Evolutionary conservation across 2,888 invertebrate species (phyloP), one percentile per base, ranked within the genome.

Genomic region (Apamea epomidion): DNA sequence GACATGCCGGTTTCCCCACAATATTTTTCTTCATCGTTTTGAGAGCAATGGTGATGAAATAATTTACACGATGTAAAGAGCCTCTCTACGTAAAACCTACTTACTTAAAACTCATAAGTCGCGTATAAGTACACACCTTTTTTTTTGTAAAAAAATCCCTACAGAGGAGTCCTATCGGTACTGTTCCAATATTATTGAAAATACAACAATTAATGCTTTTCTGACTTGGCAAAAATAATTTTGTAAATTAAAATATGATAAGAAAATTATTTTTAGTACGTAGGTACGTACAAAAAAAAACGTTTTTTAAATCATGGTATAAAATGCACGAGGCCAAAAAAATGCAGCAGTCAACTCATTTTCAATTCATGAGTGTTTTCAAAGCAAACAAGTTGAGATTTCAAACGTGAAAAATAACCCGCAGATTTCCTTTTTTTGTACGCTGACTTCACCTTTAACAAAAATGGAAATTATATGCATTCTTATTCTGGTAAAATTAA

Each of bases 281-380:
- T 10, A n/a, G 51, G 10, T 3, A 25, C 7, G 16, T 21, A 48
- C 10, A 25, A 69, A 62, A n/a, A 48, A 37, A 45, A 64, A 72
- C 1, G 1, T 5, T 37, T 65, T 62, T 65, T 32, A 69, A 74
- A 73, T 68, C 37, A 65, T 68, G n/a, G 18, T 64, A 37, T 67
- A 42, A 70, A 80, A 64, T 79, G 58, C 64, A 54, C 25, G 70
- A 65, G 14, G 29, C 16, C 37, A 84, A 76, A 87, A 83, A 86
- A 87, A 74, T 74, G 74, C 85, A 74, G 68, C 76, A n/a, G n/a
- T 58, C 65, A 74, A 80, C 87, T 87, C 80, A 84, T 85, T 87
- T 87, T 71, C 68, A 87, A 87, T 71, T 87, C 87, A 85, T 87
- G 76, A 77, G 79, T 85, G 60, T 65, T 80, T 80, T 80, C 60